Percentiles rank a stretch among this genome's conserved stretches.
phyloP scores from a whole-genome alignment of 2,888 invertebrate genomes.

The Octodonta nipae region DNA sequence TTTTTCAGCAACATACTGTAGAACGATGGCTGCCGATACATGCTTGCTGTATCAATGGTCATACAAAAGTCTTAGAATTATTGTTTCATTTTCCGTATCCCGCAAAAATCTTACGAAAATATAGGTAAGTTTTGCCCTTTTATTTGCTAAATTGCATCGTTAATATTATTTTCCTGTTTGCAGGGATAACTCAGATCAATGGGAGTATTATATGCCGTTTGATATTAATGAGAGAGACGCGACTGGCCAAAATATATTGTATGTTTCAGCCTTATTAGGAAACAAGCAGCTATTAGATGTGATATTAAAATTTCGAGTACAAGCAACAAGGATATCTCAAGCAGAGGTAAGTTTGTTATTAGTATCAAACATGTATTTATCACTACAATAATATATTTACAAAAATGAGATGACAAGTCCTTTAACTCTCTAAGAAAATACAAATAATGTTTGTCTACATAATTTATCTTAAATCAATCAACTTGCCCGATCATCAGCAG shows the following conservation, averaged over 20 bases:
- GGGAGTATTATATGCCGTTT: constrained; percentile 79
- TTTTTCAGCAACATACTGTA: constrained; percentile 62
- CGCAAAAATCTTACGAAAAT: constrained; percentile 48
- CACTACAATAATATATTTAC: no score
- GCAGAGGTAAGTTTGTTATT: constrained; percentile 24
- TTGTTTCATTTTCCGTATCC: constrained; percentile 76
- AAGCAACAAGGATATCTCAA: constrained; percentile 36
- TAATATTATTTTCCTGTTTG: constrained; percentile 4
- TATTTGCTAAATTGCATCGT: neutral
- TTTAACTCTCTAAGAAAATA: no score
- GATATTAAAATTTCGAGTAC: constrained; percentile 58
- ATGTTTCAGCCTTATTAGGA: constrained; percentile 75
- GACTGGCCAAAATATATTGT: constrained; percentile 79
- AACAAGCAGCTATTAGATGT: constrained; percentile 65
- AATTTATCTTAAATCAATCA: no score
- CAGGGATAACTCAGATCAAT: constrained; percentile 52
- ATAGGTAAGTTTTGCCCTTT: constrained; percentile 30
- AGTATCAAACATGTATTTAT: no score
- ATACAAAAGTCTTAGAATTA: constrained; percentile 60
- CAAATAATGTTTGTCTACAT: no score
- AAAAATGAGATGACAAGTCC: no score
- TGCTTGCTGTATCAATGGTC: constrained; percentile 82
- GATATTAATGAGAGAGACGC: constrained; percentile 85
- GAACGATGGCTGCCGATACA: constrained; percentile 88
- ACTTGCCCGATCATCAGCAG: no score